Percentiles rank a stretch among this genome's conserved stretches.
Conservation (phyloP, 2,888 invertebrate species). For the Cantharis nigra region DNA sequence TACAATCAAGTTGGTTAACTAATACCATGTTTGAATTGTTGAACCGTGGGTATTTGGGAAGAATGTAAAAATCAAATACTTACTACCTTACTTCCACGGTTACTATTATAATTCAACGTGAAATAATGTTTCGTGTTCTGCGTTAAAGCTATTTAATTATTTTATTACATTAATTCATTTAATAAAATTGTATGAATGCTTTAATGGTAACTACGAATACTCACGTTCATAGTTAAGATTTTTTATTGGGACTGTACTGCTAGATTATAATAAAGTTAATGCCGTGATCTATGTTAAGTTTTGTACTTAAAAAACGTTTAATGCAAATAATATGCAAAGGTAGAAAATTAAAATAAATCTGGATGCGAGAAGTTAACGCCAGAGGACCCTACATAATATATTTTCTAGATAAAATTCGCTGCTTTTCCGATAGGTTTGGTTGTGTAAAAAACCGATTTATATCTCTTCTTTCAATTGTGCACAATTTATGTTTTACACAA, state of each 20-base stretch:
- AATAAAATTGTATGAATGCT: background rate
- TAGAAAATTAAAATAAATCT: constrained; percentile 13
- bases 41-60: no score
- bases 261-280: background rate
- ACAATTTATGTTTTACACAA: constrained; percentile 2
- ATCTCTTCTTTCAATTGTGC: background rate
- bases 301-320: background rate
- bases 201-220: background rate
- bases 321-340: constrained; percentile 2
- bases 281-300: no score
- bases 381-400: constrained; percentile 12
- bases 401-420: background rate
- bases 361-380: constrained; percentile 11
- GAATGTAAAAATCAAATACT: background rate
- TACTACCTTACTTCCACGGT: background rate
- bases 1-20: no score
- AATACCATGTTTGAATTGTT: no score
- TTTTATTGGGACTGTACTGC: background rate
- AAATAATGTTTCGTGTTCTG: background rate
- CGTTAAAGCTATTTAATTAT: background rate
- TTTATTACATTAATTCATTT: background rate
- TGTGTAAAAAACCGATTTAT: background rate
- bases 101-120: background rate
- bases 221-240: background rate
- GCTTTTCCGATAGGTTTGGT: background rate